Percentiles rank a stretch among this genome's conserved stretches.
Conservation (phyloP, 30 jellyfish, hydroid and myxozoan genomes). For the Turritopsis rubra region DNA sequence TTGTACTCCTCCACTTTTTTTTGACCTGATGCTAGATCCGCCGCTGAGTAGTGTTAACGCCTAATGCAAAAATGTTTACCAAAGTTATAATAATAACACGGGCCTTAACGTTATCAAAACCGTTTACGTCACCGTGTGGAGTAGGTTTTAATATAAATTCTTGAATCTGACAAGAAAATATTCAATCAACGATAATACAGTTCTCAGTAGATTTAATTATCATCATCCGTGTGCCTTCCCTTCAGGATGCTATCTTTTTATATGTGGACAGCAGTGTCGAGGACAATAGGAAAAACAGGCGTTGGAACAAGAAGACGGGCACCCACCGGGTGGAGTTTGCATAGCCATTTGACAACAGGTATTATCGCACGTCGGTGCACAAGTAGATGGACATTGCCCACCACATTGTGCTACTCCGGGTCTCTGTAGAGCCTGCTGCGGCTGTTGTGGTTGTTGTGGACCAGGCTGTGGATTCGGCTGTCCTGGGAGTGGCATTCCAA, state of each 20-base stretch:
- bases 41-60: too few relatives aligned
- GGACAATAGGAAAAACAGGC: not conserved
- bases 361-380: not conserved
- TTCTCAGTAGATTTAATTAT: too few relatives aligned
- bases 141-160: not conserved
- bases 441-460: not conserved
- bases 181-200: too few relatives aligned
- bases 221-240: not conserved
- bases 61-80: too few relatives aligned
- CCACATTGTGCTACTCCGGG: not conserved
- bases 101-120: too few relatives aligned
- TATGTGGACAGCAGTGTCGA: not conserved
- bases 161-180: too few relatives aligned
- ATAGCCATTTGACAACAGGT: not conserved
- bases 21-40: too few relatives aligned
- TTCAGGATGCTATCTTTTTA: not conserved
- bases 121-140: not conserved
- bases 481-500: constrained; percentile 15
- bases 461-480: constrained; percentile 5
- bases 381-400: not conserved
- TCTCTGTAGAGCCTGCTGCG: not conserved
- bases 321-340: not conserved
- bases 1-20: too few relatives aligned
- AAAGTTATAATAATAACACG: too few relatives aligned
- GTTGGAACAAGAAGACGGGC: not conserved